phyloP scores from a whole-genome alignment of 2,797 vertebrate genomes.

The Arctocebus calabarensis region DNA sequence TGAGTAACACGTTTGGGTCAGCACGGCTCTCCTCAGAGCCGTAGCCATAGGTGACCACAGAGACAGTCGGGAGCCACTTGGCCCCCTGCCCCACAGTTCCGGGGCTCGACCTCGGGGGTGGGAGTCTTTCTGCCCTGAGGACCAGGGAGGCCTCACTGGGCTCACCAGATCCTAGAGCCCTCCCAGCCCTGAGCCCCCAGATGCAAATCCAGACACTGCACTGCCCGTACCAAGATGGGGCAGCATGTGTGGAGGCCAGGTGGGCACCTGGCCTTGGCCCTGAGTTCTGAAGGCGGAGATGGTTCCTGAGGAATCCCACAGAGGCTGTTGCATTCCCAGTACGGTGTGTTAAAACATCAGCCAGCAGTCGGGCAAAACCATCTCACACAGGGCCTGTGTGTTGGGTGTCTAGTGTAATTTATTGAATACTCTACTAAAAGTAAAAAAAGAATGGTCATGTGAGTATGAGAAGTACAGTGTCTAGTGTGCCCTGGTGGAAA shows the following conservation, averaged over 20 bases:
- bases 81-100: not conserved
- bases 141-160: not conserved
- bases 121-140: not conserved
- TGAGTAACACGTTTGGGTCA: not conserved
- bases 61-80: not conserved
- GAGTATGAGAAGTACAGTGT: no score
- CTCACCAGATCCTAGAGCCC: not conserved
- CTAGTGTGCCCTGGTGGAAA: not conserved
- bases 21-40: not conserved
- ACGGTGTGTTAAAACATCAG: not conserved
- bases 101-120: no score
- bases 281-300: not conserved
- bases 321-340: not conserved
- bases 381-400: no score
- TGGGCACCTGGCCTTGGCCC: not conserved
- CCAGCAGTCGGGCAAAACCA: no score
- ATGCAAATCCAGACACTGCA: not conserved
- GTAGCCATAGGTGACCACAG: not conserved
- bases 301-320: not conserved
- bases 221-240: no score
- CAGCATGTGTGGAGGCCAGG: not conserved
- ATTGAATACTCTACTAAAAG: not conserved
- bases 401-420: not conserved
- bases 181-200: not conserved
- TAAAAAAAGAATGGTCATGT: not conserved